A percentile compares a stretch with the other conserved stretches of the same genome.
Evolutionary conservation across 2,888 invertebrate genomes (phyloP).

Genomic region (Eristalinus sepulchralis): DNA sequence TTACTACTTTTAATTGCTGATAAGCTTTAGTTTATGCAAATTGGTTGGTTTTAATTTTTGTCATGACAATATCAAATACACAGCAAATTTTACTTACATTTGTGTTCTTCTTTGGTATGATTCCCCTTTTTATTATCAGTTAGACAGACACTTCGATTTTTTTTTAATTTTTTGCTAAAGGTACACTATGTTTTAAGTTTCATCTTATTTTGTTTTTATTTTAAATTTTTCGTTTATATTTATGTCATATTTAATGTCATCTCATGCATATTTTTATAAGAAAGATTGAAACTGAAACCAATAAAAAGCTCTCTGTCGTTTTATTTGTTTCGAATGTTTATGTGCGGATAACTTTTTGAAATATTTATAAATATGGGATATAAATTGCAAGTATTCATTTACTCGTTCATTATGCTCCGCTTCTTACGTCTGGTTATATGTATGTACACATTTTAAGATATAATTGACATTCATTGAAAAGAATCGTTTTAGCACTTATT

Average conservation of each 20-base stretch:
- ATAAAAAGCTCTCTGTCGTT: constrained; percentile 65
- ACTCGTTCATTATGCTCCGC: constrained; percentile 24
- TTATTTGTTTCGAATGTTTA: constrained; percentile 31
- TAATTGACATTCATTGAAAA: constrained; percentile 64
- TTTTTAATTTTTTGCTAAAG: constrained; percentile 43
- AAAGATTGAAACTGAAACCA: constrained; percentile 69
- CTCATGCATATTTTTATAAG: constrained; percentile 29
- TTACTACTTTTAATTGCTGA: constrained; percentile 18
- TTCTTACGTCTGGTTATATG: background rate
- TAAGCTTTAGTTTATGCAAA: constrained; percentile 45
- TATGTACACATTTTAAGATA: constrained; percentile 44
- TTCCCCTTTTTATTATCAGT: constrained; percentile 48
- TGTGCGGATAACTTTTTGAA: constrained; percentile 27
- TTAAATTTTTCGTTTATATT: constrained; percentile 16
- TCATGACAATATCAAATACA: constrained; percentile 47
- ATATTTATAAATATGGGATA: background rate
- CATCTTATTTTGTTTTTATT: constrained; percentile 37
- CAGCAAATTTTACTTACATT: constrained; percentile 38
- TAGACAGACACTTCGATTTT: constrained; percentile 36
- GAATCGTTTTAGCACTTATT: constrained; percentile 3
- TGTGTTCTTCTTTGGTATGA: constrained; percentile 8
- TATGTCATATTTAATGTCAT: constrained; percentile 50
- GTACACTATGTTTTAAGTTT: constrained; percentile 67
- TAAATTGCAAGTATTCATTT: background rate
- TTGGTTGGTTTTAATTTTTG: constrained; percentile 16